Evolutionary conservation across 2,797 vertebrate genomes (phyloP), one percentile per base, ranked within the genome.

Genomic region (Centroberyx gerrardi): DNA sequence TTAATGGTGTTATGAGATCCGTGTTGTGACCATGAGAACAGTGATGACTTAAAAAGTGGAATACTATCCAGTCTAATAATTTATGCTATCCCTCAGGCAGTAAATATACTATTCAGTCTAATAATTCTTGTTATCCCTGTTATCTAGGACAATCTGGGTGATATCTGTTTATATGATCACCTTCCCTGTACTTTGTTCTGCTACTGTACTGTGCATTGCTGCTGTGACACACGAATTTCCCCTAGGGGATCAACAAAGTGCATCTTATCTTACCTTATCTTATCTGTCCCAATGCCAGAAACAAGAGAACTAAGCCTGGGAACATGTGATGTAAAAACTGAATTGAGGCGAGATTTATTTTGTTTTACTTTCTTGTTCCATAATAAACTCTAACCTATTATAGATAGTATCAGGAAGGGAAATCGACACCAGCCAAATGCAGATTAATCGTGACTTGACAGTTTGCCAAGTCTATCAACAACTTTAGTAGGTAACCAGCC

Each of bases 31-130:
- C 58, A 72, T 54, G 62, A 74, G 72, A 82, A 17, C 60, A 62
- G 54, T 54, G 49, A 31, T 1, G 53, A 62, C 18, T 52, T 18
- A 27, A 38, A 29, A 8, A 61, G 64, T 33, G 64, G 40, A 48
- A 36, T 63, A 15, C 10, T 12, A 76, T 12, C 56, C 52, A 71
- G 18, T 52, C 18, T 1, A 29, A 44, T 22, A 72, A 70, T 64
- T 40, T 17, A 59, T 7, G 38, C 18, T 33, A 22, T 10, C 22
- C 9, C n/a, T 12, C 6, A 12, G 48, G 75, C 48, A 74, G 44
- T 74, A 52, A 49, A 38, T 14, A 56, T 29, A 38, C 62, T 29
- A 29, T 73, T 82, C 48, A 77, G 66, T 4, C 48, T 33, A 51
- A 81, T 67, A 6, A 49, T 33, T 48, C 2, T 5, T 2, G 29